Base-by-base conservation (phyloP, 2,113 vertebrate genomes). In the Paramisgurnus dabryanus region DNA sequence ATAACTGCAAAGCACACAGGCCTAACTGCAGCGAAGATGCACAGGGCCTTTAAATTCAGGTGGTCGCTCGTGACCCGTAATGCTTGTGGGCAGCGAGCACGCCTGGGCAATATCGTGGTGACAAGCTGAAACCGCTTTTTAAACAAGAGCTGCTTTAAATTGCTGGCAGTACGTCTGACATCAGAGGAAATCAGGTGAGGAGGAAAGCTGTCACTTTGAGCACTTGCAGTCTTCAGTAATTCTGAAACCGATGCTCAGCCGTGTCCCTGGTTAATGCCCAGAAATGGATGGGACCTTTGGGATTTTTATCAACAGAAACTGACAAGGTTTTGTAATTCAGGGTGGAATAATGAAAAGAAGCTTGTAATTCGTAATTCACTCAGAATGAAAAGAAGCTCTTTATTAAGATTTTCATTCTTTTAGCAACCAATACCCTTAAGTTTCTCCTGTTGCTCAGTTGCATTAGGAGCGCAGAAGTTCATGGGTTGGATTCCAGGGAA, bases 41-140 rank as follows among this genome's bases (percentile, higher is more conserved):
- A 71, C 55, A 12, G 40, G 43, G 2, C 2, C 17, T 50, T 49
- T 64, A 34, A 40, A 80, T 74, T 80, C 65, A 60, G 49, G 50
- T 74, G 7, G 63, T 66, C n/a, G 76, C 82, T 80, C 68, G 22
- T 85, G 84, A 78, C 81, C 41, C 73, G 79, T 83, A 80, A 77
- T 66, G 61, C 84, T 72, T 81, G 61, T 61, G n/a, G 74, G 68
- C 82, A 80, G 78, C 39, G 64, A 65, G 43, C 58, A 58, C 39
- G 84, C 68, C 90, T 92, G 88, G 85, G 80, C 76, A 86, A 84
- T 69, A 60, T 91, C 87, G 81, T 58, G 60, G 71, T 90, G 88
- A 90, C 88, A 89, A 87, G 86, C 70, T 58, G 18, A 81, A 85
- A 82, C 76, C 60, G 77, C 12, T 34, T 83, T 87, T 86, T 87